Evolutionary conservation across 2,113 vertebrate genomes (phyloP), one percentile per base, ranked within the genome.

Genomic region (Grantiella picta): DNA sequence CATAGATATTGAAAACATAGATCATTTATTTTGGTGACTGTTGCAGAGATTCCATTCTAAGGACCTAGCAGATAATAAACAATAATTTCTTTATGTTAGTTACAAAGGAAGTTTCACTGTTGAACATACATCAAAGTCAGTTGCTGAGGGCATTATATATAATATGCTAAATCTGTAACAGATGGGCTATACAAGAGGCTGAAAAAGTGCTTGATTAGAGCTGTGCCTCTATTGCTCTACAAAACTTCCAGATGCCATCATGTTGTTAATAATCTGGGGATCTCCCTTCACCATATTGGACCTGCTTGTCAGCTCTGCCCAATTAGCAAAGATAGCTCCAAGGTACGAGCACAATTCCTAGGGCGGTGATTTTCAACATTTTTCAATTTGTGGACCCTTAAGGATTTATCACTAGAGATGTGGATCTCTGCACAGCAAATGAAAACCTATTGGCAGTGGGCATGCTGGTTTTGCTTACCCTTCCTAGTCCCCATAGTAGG

Each of bases 301-400:
- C 92, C 92, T 84, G 82, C 88, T 93, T 95, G 90, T 94, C 88
- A 94, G 86, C 94, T 94, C 90, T 93, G 57, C 77, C 90, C 95
- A 96, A 94, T 96, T 96, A 96, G 86, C 82, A 83, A 69, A 93
- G 76, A 96, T 90, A 92, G 82, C 93, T 96, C 94, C 92, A 90
- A 95, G 93, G 92, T 90, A 97, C 0, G 10, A 90, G 72, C 86
- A 89, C 89, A 95, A 92, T 95, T 95, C 92, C 92, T 96, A 92
- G 57, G 69, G 95, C 89, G 10, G 83, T 89, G 91, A 88, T 97
- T 96, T 96, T 96, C 96, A 93, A 81, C 92, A 75, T 90, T 93
- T 95, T 93, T 92, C 86, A 93, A 92, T 89, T 83, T 94, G 91
- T 78, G 92, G 86, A 75, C 82, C 85, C 95, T 59, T 63, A 92